A percentile compares a stretch with the other conserved stretches of the same genome.
These are phyloP conservation scores for Fistularia commersonii DNA, from an alignment of 2,797 vertebrate species.

Conservation along the genomic window DNA sequence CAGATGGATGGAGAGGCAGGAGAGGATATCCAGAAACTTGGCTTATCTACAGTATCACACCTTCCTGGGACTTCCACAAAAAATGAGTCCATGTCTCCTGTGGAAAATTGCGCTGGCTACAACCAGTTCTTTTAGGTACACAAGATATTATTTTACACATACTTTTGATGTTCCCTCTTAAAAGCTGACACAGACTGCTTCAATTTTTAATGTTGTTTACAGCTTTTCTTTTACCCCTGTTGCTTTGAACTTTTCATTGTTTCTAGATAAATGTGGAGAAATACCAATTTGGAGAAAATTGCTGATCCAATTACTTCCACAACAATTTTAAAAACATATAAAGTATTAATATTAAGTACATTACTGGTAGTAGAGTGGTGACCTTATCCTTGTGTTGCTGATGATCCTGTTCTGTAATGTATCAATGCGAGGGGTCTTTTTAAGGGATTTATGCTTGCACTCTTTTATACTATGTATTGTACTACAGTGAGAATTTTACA, in stretches of 20 bases:
- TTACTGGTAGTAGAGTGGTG: no score
- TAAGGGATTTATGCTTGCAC: no score
- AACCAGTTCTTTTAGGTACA: slow-evolving; percentile 24
- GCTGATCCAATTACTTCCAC: no score
- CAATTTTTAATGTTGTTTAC: slow-evolving; percentile 15
- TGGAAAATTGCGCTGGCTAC: slow-evolving; percentile 17
- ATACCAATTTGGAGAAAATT: no score
- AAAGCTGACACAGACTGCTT: slow-evolving; percentile 31
- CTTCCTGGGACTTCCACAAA: slow-evolving; percentile 12
- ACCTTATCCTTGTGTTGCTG: no score
- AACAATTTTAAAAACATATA: no score
- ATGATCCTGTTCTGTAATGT: no score
- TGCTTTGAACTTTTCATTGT: slow-evolving; percentile 25
- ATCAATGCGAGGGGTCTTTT: no score
- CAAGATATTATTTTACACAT: slow-evolving; percentile 4
- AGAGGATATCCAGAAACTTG: slow-evolving; percentile 16
- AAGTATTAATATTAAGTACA: no score
- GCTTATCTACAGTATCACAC: slow-evolving; percentile 17
- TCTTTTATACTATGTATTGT: no score
- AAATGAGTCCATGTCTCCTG: not conserved
- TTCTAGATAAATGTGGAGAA: no score
- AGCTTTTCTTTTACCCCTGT: slow-evolving; percentile 6
- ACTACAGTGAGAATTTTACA: no score
- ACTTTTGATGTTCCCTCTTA: not conserved
- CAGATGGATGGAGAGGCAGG: slow-evolving; percentile 33